phyloP scores from a whole-genome alignment of 2,113 vertebrate species.

The Tachysurus vachellii region DNA sequence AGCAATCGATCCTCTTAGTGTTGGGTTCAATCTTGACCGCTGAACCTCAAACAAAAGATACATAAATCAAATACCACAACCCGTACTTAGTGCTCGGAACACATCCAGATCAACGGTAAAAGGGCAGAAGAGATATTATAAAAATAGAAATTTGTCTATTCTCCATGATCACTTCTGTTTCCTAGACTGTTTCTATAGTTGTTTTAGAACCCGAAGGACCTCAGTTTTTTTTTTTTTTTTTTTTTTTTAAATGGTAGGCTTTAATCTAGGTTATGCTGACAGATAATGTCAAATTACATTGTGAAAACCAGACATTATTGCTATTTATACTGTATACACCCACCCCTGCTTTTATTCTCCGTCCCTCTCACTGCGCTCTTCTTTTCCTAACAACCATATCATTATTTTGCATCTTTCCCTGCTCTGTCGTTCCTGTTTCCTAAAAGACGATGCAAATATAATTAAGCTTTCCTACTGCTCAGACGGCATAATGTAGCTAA shows the following conservation, averaged over 20 bases:
- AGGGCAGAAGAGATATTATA: slow-evolving; percentile 7
- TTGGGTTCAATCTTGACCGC: slow-evolving; percentile 41
- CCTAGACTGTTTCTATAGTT: background rate
- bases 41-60: slow-evolving; percentile 48
- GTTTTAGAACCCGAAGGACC: background rate
- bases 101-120: background rate
- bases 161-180: background rate
- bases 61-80: slow-evolving; percentile 35
- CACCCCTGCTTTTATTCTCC: background rate
- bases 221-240: background rate
- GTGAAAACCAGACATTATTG: slow-evolving; percentile 13
- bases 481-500: slow-evolving; percentile 7
- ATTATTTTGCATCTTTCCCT: background rate
- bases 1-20: slow-evolving; percentile 41
- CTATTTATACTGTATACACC: slow-evolving; percentile 14
- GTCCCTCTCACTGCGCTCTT: background rate
- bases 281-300: slow-evolving; percentile 17
- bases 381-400: slow-evolving; percentile 1
- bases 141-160: background rate
- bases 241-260: background rate
- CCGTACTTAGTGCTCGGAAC: slow-evolving; percentile 15
- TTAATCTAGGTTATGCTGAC: slow-evolving; percentile 1
- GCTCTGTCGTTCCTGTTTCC: background rate
- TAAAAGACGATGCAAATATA: background rate
- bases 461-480: slow-evolving; percentile 2